A percentile compares a stretch with the other conserved stretches of the same genome.
phyloP scores from a whole-genome alignment of 2,113 vertebrate species.

The Panthera uncia region DNA sequence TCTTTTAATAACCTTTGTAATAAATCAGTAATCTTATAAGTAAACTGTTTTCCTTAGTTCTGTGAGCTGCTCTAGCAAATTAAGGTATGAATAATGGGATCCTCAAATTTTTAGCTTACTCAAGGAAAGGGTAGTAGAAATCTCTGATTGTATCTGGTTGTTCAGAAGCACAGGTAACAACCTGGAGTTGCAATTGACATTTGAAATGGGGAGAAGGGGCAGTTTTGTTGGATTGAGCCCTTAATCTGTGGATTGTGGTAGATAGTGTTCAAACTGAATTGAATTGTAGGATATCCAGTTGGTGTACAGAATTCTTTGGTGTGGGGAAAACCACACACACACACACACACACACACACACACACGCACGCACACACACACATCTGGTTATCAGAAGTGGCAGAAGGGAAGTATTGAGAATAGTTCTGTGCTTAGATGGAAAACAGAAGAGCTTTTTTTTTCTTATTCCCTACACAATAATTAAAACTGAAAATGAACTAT shows the following conservation, averaged over 20 bases:
- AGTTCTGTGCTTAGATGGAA: background rate
- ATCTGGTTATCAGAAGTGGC: background rate
- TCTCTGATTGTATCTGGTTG: background rate
- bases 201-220: background rate
- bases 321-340: background rate
- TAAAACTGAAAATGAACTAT: background rate
- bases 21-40: background rate
- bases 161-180: background rate
- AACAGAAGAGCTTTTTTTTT: background rate
- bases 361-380: background rate
- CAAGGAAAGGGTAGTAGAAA: background rate
- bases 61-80: background rate
- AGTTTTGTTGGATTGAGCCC: background rate
- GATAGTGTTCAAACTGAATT: too few relatives aligned
- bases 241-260: background rate
- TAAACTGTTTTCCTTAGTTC: background rate
- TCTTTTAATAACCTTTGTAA: background rate
- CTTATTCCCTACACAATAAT: background rate
- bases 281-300: background rate
- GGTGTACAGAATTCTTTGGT: background rate
- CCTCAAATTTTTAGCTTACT: background rate
- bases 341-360: too few relatives aligned
- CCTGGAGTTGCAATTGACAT: background rate
- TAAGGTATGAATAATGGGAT: too few relatives aligned
- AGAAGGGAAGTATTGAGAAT: background rate